Conservation (phyloP, 2,113 vertebrate genomes). For the Ceuthmochares aereus region DNA sequence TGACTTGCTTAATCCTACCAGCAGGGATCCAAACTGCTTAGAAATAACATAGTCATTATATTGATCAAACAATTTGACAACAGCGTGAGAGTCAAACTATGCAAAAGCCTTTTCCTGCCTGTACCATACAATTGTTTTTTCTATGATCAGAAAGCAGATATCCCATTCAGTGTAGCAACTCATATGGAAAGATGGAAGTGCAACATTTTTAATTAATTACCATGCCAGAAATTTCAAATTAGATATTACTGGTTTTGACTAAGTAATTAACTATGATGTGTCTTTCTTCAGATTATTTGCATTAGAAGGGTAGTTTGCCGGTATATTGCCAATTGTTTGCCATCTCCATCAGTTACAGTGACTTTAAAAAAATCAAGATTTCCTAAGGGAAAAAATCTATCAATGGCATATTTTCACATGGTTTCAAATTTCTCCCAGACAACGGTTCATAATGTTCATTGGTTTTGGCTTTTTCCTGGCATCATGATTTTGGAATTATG, state of each 20-base stretch:
- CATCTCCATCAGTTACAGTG: not conserved
- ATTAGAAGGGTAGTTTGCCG: not conserved
- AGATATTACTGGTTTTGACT: not conserved
- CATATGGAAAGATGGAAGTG: not conserved
- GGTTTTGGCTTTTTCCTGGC: not conserved
- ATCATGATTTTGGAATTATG: not conserved
- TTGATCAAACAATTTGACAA: not conserved
- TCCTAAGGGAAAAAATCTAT: conserved; percentile 14
- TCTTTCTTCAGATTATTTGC: not conserved
- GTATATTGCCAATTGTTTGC: not conserved
- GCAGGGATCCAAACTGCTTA: not conserved
- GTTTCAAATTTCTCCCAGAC: not conserved
- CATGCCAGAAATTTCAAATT: not conserved
- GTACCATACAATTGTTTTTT: not conserved
- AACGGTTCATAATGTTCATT: not conserved
- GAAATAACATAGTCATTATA: not conserved
- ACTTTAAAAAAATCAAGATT: not conserved
- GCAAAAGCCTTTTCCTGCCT: not conserved
- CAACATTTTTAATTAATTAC: not conserved
- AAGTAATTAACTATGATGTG: not conserved
- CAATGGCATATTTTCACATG: not conserved
- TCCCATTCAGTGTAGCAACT: not conserved
- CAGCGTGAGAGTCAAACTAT: not conserved
- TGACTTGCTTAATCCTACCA: not conserved
- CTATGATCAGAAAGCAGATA: not conserved